These are phyloP conservation scores for Hyppa rectilinea DNA, from an alignment of 2,888 invertebrate genomes.

Conservation along the genomic window DNA sequence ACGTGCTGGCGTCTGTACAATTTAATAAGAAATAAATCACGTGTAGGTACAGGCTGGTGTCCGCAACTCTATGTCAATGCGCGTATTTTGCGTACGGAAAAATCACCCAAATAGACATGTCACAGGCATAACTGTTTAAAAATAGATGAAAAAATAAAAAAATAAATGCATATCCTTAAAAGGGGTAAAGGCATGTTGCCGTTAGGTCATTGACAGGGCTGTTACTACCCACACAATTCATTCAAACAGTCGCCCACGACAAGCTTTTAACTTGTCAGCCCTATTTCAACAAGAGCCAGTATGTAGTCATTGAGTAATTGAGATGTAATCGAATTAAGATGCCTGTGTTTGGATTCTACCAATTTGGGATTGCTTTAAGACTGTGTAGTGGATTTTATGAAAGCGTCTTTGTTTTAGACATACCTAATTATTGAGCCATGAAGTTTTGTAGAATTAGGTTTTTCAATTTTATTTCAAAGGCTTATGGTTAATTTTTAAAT, in stretches of 20 bases:
- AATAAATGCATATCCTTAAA: slow-evolving; percentile 21
- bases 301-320: slow-evolving; percentile 17
- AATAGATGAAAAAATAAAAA: background rate
- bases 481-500: too few relatives aligned
- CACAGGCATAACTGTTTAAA: background rate
- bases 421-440: slow-evolving; percentile 14
- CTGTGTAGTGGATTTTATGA: slow-evolving; percentile 9
- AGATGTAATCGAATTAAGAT: slow-evolving; percentile 26
- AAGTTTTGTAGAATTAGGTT: too few relatives aligned
- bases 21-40: too few relatives aligned
- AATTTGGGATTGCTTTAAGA: slow-evolving; percentile 34
- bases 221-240: slow-evolving; percentile 37
- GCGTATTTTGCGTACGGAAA: too few relatives aligned
- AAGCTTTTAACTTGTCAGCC: slow-evolving; percentile 50
- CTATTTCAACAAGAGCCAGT: slow-evolving; percentile 27
- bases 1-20: too few relatives aligned
- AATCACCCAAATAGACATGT: background rate
- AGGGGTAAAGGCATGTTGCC: slow-evolving; percentile 6
- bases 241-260: slow-evolving; percentile 45
- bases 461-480: too few relatives aligned
- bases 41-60: too few relatives aligned
- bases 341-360: slow-evolving; percentile 26
- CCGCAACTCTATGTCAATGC: too few relatives aligned
- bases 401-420: slow-evolving; percentile 14
- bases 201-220: slow-evolving; percentile 41